Base-by-base conservation (phyloP, 2,797 vertebrate species). In the Aldrovandia affinis region DNA sequence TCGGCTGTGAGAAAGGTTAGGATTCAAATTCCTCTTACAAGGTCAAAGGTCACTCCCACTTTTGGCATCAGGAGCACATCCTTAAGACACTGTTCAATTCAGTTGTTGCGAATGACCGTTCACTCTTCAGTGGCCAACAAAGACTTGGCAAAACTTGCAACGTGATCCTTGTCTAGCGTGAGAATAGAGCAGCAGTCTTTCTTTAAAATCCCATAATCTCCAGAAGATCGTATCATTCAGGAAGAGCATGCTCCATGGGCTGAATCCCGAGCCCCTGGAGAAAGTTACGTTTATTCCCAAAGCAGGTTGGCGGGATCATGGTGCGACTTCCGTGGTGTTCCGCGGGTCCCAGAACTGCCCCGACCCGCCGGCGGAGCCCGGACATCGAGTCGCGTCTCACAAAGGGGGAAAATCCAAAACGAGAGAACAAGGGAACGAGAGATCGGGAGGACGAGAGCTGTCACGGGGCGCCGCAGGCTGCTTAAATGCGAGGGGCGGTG, bases 401-500 rank as follows among this genome's bases (percentile, higher is more conserved):
- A 81, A 84, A 85, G 85, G 87, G 83, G 89, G 84, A 86, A 85
- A 86, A 90, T 47, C 39, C 4, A 77, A 47, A 77, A 47, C 15
- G 20, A 12, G 73, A 77, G 73, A 77, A 8, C 22, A 42, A 77
- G 73, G 25, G 8, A 33, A 68, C 8, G 30, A 47, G 39, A 47
- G 73, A 57, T 15, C 12, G 15, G 18, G 12, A 57, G 55, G 18
- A 89, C 90, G 91, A 92, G 88, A 92, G 89, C 82, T 88, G 87
- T 89, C 91, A 52, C 87, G 85, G 87, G 82, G 77, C 89, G 81
- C 78, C 30, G 87, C 73, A 85, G 88, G 90, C 89, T 85, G 91
- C 93, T 94, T 96, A 95, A 96, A 92, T 94, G 89, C 92, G 87
- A 86, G 70, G 92, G 92, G 94, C 91, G 91, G 93, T 89, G 94